Evolutionary conservation across 1,140 invertebrate genomes (phyloP), one percentile per base, ranked within the genome.

Genomic region (Macrostomum lignano): DNA sequence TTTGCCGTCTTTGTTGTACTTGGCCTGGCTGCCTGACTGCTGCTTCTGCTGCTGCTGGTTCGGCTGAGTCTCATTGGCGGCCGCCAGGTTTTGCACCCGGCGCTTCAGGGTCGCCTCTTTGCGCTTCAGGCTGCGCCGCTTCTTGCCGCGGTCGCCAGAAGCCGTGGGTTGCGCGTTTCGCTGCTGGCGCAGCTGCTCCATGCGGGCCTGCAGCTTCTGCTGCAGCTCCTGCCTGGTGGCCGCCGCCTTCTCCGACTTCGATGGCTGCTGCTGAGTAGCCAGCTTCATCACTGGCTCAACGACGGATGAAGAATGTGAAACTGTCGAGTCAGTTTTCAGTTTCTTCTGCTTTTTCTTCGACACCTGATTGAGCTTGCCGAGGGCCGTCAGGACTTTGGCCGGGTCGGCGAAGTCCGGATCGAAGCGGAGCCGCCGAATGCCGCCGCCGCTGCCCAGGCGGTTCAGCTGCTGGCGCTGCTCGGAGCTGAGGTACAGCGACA

Each of bases 1-100:
- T 57, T 73, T 72, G 7, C 69, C 71, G 40, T 72, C 67, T 37
- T 65, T 70, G 48, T 74, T 73, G 40, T 69, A 72, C n/a, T n/a
- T n/a, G n/a, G n/a, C n/a, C n/a, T n/a, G n/a, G n/a, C n/a, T n/a
- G n/a, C n/a, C n/a, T n/a, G n/a, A n/a, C n/a, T n/a, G n/a, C n/a
- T n/a, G n/a, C n/a, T n/a, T n/a, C n/a, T n/a, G n/a, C n/a, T n/a
- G n/a, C n/a, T n/a, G n/a, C n/a, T n/a, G n/a, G n/a, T n/a, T n/a
- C n/a, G n/a, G n/a, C n/a, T n/a, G n/a, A 19, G 73, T 60, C 22
- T 69, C 69, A 50, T 72, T 72, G 21, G 47, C n/a, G 7, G 38
- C 35, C 17, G 28, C 33, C 4, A 37, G 28, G 19, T 35, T 33
- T 35, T 32, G 23, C 31, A 42, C 37, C 36, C 42, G 44, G 1